Percentiles rank a stretch among this genome's conserved stretches.
These are phyloP conservation scores for Pristionchus arcanus DNA, from an alignment of 2,888 invertebrate genomes.

Conservation along the genomic window DNA sequence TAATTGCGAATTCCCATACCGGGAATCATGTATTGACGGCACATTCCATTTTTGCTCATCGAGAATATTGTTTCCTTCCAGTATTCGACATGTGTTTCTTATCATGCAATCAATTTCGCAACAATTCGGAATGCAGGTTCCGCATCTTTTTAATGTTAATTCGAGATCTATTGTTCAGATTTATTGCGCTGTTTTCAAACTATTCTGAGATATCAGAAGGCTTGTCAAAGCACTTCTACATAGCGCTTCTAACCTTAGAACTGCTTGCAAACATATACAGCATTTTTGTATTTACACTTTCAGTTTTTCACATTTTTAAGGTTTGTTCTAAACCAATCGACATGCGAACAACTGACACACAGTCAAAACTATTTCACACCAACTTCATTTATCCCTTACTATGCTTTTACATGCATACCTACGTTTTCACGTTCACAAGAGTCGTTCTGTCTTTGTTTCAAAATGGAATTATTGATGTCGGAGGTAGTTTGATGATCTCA, in stretches of 20 bases:
- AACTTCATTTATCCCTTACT: background rate
- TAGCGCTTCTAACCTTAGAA: background rate
- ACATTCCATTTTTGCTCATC: too few species aligned
- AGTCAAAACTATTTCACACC: background rate
- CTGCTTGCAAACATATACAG: background rate
- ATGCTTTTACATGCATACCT: background rate
- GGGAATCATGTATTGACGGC: too few species aligned
- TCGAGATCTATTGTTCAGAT: background rate
- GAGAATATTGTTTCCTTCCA: too few species aligned
- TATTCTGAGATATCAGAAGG: background rate
- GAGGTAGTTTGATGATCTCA: background rate
- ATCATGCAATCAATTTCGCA: too few species aligned
- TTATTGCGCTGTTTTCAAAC: background rate
- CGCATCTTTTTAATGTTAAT: too few species aligned
- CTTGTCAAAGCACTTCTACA: background rate
- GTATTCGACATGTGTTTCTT: too few species aligned
- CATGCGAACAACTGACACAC: background rate
- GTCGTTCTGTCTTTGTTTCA: background rate
- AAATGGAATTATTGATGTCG: background rate
- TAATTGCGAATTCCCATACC: too few species aligned
- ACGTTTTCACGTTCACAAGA: background rate
- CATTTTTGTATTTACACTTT: background rate
- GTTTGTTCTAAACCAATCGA: background rate
- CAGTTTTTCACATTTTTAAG: background rate
- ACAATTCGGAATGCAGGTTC: background rate